Conservation (phyloP, 2,797 vertebrate genomes). For the Benthosema pterotum region DNA sequence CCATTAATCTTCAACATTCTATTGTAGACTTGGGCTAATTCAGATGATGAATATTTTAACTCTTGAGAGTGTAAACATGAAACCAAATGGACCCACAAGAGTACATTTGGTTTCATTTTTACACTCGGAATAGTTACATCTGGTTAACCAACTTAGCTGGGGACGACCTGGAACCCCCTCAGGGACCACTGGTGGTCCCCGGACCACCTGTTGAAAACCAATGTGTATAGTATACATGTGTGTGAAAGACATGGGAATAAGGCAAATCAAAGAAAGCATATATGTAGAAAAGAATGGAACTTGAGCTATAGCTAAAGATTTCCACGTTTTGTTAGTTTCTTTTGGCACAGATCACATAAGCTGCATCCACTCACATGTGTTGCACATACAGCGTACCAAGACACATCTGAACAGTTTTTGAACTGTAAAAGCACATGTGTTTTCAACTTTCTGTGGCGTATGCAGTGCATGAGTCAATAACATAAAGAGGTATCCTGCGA, state of each 20-base stretch:
- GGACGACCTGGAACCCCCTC: too few relatives aligned
- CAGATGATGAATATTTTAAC: too few relatives aligned
- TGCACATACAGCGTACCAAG: slow-evolving; percentile 11
- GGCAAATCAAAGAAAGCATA: slow-evolving; percentile 33
- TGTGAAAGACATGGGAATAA: slow-evolving; percentile 24
- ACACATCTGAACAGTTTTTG: slow-evolving; percentile 21
- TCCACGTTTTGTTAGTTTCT: slow-evolving; percentile 23
- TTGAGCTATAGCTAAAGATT: slow-evolving; percentile 49
- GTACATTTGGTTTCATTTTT: too few relatives aligned
- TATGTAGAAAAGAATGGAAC: slow-evolving; percentile 32
- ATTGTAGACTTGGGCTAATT: too few relatives aligned
- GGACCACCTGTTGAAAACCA: too few relatives aligned
- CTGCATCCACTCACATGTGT: slow-evolving; percentile 8
- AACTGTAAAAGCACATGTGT: slow-evolving; percentile 22
- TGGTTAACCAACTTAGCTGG: too few relatives aligned
- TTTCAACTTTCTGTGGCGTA: slow-evolving; percentile 11
- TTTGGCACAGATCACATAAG: neutral
- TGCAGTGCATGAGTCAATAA: neutral
- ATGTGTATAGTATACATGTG: too few relatives aligned
- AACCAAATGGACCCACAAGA: too few relatives aligned
- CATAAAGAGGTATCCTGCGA: slow-evolving; percentile 6
- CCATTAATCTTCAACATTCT: too few relatives aligned
- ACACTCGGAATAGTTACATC: too few relatives aligned
- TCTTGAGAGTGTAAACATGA: too few relatives aligned
- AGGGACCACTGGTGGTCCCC: too few relatives aligned